Percentiles rank a stretch among this genome's conserved stretches.
Evolutionary conservation across 2,113 vertebrate species (phyloP).

Genomic region (Tonatia bakeri): DNA sequence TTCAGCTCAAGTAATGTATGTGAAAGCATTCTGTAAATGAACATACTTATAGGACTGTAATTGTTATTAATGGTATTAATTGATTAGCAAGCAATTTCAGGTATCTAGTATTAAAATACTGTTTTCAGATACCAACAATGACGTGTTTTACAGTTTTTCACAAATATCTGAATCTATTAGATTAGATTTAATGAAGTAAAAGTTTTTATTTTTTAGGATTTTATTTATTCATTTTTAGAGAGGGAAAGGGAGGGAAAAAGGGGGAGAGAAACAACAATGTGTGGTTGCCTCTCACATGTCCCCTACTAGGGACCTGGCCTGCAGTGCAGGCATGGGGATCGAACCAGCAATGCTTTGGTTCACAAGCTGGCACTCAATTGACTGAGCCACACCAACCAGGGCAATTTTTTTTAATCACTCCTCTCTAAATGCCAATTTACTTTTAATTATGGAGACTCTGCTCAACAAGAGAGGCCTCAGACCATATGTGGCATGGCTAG

Average conservation of each 20-base stretch:
- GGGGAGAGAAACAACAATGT: too few species aligned
- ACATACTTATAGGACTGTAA: not conserved
- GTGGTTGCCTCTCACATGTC: too few species aligned
- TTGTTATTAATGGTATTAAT: not conserved
- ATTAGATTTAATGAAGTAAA: not conserved
- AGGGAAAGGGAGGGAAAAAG: too few species aligned
- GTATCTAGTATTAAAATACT: not conserved
- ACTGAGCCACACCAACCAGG: too few species aligned
- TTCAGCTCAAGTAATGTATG: not conserved
- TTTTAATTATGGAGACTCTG: not conserved
- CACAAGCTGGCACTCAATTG: too few species aligned
- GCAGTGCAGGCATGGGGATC: too few species aligned
- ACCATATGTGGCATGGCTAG: not conserved
- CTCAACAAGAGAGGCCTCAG: not conserved
- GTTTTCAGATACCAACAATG: not conserved
- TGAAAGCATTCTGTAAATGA: not conserved
- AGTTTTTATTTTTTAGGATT: not conserved
- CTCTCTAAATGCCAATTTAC: not conserved
- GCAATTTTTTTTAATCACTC: not conserved
- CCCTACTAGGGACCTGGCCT: too few species aligned
- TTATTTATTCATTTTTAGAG: too few species aligned
- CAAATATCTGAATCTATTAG: slow-evolving; percentile 13
- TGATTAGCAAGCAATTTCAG: not conserved
- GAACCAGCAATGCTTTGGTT: too few species aligned
- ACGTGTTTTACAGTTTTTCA: not conserved